Evolutionary conservation across 2,888 invertebrate genomes (phyloP), one percentile per base, ranked within the genome.

Genomic region (Microctonus brassicae): DNA sequence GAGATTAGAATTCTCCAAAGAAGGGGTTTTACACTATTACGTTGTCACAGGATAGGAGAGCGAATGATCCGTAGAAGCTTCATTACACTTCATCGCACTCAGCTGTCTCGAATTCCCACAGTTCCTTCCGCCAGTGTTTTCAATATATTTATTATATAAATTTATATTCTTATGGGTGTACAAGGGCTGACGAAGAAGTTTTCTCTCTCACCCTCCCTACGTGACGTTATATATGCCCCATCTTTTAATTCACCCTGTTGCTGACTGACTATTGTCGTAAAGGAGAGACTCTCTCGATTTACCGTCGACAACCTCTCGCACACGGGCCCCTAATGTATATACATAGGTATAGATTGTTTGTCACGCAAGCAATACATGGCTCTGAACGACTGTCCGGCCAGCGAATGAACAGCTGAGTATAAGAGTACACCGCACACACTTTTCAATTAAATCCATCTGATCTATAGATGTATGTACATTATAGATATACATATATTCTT

Each of bases 41-140:
- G 55, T 64, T 69, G 10, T n/a, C 9, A 47, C 17, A 1, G 20
- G 47, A 29, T 47, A n/a, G 13, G 26, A 57, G n/a, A 6, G 24
- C n/a, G 57, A 57, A 57, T 57, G n/a, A 26, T 13, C 55, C 47
- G 4, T 47, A 17, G 47, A 47, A 47, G 47, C 17, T 47, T 47
- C 47, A 47, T 47, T 47, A 22, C 60, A 26, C 22, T 64, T 61
- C 62, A 66, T 62, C 52, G 20, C 20, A 55, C 72, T 83, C 83
- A 81, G 79, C 80, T 81, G 82, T 80, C 77, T 78, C 69, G 66
- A 77, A 78, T 84, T 84, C 84, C 84, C 84, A 84, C 84, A 84
- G 80, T 83, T 77, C 75, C 78, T 80, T 78, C 73, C 79, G 81
- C 52, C 17, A 47, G 9, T 47, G 17, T 47, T 47, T 47, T 17